Evolutionary conservation across 2,113 vertebrate species (phyloP).

Genomic region (Boulengeromyrus knoepffleri): DNA sequence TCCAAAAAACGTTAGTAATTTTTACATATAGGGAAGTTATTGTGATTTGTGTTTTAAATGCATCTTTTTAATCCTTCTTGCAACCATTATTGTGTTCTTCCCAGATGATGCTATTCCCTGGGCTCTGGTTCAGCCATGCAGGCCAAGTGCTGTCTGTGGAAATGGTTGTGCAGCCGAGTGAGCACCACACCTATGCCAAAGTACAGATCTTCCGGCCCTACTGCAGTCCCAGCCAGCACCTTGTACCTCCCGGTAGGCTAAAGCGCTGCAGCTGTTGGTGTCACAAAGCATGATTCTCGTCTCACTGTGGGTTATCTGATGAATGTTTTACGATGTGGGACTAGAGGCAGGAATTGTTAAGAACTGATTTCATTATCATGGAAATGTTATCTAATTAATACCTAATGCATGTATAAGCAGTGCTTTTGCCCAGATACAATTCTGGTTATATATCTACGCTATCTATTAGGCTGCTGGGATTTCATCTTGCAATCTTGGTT

Average conservation of each 20-base stretch:
- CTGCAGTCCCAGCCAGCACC: slow-evolving; percentile 58
- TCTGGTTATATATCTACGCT: background rate
- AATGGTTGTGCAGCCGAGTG: slow-evolving; percentile 53
- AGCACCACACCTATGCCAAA: slow-evolving; percentile 41
- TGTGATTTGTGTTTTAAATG: background rate
- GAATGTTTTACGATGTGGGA: background rate
- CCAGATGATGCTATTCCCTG: slow-evolving; percentile 69
- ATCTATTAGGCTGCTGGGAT: background rate
- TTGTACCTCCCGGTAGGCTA: slow-evolving; percentile 62
- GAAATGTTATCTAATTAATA: background rate
- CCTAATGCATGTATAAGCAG: background rate
- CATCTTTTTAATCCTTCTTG: background rate
- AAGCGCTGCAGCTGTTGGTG: background rate
- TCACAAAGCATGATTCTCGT: background rate
- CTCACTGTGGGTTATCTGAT: background rate
- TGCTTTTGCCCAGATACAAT: background rate
- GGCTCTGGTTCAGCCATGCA: slow-evolving; percentile 68
- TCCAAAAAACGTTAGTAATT: background rate
- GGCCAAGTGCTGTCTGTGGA: slow-evolving; percentile 57
- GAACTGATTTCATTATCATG: background rate
- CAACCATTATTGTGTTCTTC: background rate
- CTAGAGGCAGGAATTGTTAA: background rate
- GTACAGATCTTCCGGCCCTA: slow-evolving; percentile 67
- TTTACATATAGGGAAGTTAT: background rate
- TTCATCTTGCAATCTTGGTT: background rate